Percentiles rank a stretch among this genome's conserved stretches.
Conservation (phyloP, 1,140 invertebrate species). For the Dolichoris vasculosae region DNA sequence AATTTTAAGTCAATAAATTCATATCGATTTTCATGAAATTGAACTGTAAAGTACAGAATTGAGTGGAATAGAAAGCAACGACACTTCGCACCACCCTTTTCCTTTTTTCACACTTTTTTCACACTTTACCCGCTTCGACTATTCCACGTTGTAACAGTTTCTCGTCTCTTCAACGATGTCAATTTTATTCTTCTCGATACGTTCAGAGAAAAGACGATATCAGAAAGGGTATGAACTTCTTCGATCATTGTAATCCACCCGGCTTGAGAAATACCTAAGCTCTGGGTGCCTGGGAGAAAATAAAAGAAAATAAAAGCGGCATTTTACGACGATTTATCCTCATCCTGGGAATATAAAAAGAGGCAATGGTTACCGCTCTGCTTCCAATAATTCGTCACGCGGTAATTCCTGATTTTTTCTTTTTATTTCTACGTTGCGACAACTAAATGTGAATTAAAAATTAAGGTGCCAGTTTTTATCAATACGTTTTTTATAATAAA, state of each 20-base stretch:
- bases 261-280: background rate
- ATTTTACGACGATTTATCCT: conserved; percentile 10
- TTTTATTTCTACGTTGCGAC: background rate
- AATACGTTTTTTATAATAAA: background rate
- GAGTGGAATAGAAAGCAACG: background rate
- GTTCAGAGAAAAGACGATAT: background rate
- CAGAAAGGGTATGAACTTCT: background rate
- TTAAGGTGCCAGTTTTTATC: background rate
- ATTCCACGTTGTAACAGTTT: background rate
- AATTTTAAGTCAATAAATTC: background rate
- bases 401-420: background rate
- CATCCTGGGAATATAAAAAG: background rate
- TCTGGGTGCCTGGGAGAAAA: background rate
- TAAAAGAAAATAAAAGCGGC: conserved; percentile 13
- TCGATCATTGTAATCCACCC: background rate
- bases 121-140: background rate
- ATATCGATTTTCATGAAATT: background rate
- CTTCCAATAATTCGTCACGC: background rate
- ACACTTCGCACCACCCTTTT: background rate
- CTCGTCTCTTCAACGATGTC: background rate
- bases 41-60: background rate
- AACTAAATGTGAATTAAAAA: background rate
- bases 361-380: background rate
- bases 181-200: background rate
- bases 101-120: background rate